A percentile compares a stretch with the other conserved stretches of the same genome.
phyloP scores from a whole-genome alignment of 2,797 vertebrate genomes.

The Myripristis murdjan region DNA sequence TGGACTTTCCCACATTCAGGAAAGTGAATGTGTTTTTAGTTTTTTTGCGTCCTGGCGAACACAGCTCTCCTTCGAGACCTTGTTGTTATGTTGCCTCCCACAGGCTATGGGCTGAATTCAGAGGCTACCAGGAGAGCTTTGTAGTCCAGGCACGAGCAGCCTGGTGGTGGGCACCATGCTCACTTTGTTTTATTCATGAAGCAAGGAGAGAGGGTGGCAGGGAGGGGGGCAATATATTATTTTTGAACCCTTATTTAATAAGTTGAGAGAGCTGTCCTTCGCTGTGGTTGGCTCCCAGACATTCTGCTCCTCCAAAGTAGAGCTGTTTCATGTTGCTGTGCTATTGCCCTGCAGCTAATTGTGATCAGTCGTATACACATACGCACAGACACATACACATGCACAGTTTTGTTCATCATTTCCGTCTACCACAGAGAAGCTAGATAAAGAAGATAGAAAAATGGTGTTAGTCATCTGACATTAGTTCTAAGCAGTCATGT shows the following conservation, averaged over 20 bases:
- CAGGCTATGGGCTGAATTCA: slow-evolving; percentile 75
- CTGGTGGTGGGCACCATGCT: slow-evolving; percentile 60
- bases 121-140: slow-evolving; percentile 70
- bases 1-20: slow-evolving; percentile 72
- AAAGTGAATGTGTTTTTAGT: slow-evolving; percentile 48
- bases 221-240: slow-evolving; percentile 25
- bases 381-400: slow-evolving; percentile 7
- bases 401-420: slow-evolving; percentile 4
- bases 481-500: slow-evolving; percentile 41
- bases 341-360: slow-evolving; percentile 42
- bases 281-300: slow-evolving; percentile 23
- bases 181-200: slow-evolving; percentile 76
- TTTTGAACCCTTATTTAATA: slow-evolving; percentile 57
- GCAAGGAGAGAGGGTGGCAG: slow-evolving; percentile 15
- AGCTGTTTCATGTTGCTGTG: slow-evolving; percentile 33
- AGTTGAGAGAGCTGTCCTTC: slow-evolving; percentile 9
- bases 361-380: slow-evolving; percentile 6
- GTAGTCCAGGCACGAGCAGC: slow-evolving; percentile 79
- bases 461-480: slow-evolving; percentile 50
- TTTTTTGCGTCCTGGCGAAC: slow-evolving; percentile 56
- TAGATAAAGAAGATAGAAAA: slow-evolving; percentile 41
- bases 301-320: slow-evolving; percentile 36
- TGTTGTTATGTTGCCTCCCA: slow-evolving; percentile 70
- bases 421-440: slow-evolving; percentile 19
- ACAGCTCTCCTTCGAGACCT: slow-evolving; percentile 60